Percentiles rank a stretch among this genome's conserved stretches.
Evolutionary conservation across 2,113 vertebrate species (phyloP).

Genomic region (Casuarius casuarius): DNA sequence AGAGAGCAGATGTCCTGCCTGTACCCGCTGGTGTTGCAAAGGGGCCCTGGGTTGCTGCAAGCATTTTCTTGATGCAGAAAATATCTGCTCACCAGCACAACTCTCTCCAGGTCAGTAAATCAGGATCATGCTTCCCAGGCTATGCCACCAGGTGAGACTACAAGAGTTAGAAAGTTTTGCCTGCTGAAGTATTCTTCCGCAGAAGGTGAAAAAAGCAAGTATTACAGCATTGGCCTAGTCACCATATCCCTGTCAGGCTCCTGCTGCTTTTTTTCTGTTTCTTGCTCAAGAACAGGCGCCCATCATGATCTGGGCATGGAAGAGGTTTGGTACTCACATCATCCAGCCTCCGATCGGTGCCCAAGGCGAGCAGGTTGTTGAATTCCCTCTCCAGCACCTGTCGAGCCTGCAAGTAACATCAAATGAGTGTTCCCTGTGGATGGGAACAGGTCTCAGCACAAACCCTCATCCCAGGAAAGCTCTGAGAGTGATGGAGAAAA

Average conservation of each 20-base stretch:
- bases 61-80: neutral
- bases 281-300: neutral
- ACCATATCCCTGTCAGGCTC: neutral
- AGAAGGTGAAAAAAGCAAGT: neutral
- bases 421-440: accelerated
- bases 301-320: neutral
- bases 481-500: neutral
- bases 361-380: conserved; percentile 93
- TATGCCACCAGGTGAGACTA: neutral
- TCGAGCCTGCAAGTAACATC: conserved; percentile 82
- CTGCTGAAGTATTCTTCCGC: neutral
- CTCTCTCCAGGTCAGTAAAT: neutral
- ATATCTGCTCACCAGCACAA: neutral
- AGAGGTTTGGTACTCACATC: conserved; percentile 81
- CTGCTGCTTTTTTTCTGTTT: neutral
- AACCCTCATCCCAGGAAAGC: neutral
- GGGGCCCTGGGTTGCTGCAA: neutral
- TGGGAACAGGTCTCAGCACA: neutral
- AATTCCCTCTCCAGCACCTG: conserved; percentile 97
- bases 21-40: neutral
- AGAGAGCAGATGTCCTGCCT: neutral
- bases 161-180: neutral
- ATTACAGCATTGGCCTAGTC: neutral
- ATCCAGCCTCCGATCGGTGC: conserved; percentile 92
- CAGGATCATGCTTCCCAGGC: neutral